Conservation (phyloP, 2,888 invertebrate species). For the Eupsilia transversa region DNA sequence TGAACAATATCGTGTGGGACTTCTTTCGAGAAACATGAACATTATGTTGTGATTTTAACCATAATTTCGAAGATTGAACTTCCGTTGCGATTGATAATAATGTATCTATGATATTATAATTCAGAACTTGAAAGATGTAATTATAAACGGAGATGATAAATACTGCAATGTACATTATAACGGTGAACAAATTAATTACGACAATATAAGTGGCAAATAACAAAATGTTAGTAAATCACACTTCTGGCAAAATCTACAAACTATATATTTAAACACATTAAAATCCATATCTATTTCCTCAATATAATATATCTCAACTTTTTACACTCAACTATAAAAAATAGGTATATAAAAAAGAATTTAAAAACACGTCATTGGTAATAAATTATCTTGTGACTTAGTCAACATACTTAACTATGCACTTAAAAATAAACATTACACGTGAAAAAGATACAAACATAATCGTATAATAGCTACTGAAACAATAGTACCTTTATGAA, state of each 20-base stretch:
- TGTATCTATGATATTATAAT: neutral
- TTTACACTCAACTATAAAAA: constrained; percentile 85
- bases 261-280: constrained; percentile 78
- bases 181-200: constrained; percentile 67
- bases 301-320: constrained; percentile 83
- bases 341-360: constrained; percentile 83
- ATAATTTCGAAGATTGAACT: neutral
- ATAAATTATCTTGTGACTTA: constrained; percentile 90
- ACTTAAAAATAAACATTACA: constrained; percentile 76
- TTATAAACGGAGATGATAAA: constrained; percentile 31
- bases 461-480: constrained; percentile 70
- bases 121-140: neutral
- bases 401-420: constrained; percentile 85
- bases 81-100: neutral
- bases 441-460: constrained; percentile 70
- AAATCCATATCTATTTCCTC: constrained; percentile 77
- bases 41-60: neutral
- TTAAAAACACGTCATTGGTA: constrained; percentile 90
- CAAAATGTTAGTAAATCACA: constrained; percentile 87
- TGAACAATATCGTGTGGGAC: neutral
- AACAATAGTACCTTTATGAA: constrained; percentile 72
- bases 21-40: neutral
- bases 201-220: constrained; percentile 71
- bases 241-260: constrained; percentile 82
- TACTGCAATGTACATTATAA: constrained; percentile 33